Conservation (phyloP, 2,797 vertebrate species). For the Galagoides demidoff region DNA sequence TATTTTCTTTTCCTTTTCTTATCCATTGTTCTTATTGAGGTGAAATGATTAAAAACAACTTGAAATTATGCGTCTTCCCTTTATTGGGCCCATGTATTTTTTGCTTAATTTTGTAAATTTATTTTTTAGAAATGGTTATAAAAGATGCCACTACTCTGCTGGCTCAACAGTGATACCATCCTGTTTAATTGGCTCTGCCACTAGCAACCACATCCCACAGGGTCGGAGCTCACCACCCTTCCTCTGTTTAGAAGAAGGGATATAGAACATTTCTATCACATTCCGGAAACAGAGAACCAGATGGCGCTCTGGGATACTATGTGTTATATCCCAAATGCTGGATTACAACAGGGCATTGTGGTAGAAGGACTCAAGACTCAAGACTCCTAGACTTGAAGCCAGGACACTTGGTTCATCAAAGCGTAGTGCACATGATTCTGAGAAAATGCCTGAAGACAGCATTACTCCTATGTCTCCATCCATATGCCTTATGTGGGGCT, state of each 20-base stretch:
- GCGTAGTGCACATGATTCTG: background rate
- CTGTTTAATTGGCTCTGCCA: background rate
- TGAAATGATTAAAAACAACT: constrained; percentile 2
- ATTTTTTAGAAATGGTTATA: background rate
- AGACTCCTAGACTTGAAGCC: background rate
- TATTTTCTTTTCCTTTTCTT: constrained; percentile 9
- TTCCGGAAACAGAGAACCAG: background rate
- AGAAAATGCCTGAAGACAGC: background rate
- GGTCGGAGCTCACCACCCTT: background rate
- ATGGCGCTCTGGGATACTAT: background rate
- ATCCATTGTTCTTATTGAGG: constrained; percentile 22
- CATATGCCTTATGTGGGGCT: background rate
- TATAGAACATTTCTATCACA: background rate
- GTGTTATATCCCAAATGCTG: no score
- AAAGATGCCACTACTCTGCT: background rate
- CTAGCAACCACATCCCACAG: background rate
- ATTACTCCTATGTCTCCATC: background rate
- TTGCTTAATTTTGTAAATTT: constrained; percentile 28
- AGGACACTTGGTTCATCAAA: background rate
- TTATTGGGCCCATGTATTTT: background rate
- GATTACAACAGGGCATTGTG: background rate
- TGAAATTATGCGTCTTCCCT: constrained; percentile 30
- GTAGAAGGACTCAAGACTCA: background rate
- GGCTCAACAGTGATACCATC: background rate
- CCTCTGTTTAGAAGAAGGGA: background rate